Conservation (phyloP, 1,140 invertebrate genomes). For the Euwallacea similis region DNA sequence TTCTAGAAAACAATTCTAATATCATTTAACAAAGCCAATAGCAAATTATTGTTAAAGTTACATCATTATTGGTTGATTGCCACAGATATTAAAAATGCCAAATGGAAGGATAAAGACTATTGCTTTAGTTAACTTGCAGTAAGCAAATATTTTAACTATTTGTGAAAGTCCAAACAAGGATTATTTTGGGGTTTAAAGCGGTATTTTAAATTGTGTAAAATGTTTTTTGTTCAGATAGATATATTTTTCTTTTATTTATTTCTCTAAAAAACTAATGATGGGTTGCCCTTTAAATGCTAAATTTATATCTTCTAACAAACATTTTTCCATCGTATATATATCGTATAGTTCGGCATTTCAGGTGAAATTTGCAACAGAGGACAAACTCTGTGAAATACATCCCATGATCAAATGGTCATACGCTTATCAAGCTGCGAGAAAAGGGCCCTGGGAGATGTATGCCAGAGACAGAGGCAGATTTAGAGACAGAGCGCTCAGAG, state of each 20-base stretch:
- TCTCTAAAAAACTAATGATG: background rate
- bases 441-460: slow-evolving; percentile 66
- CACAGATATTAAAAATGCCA: too few relatives aligned
- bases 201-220: too few relatives aligned
- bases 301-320: background rate
- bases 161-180: too few relatives aligned
- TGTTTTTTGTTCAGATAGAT: background rate
- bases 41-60: too few relatives aligned
- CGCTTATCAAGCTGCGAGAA: slow-evolving; percentile 64
- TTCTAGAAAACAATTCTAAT: too few relatives aligned
- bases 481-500: slow-evolving; percentile 55
- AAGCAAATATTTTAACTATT: too few relatives aligned
- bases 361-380: slow-evolving; percentile 63
- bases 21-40: too few relatives aligned
- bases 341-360: slow-evolving; percentile 48
- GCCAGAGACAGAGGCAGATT: slow-evolving; percentile 65
- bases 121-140: too few relatives aligned
- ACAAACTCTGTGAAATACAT: slow-evolving; percentile 57
- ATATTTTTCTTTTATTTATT: background rate
- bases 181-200: too few relatives aligned
- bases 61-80: too few relatives aligned
- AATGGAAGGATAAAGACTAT: too few relatives aligned
- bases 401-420: slow-evolving; percentile 65
- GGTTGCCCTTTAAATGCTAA: too few relatives aligned
- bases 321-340: background rate